phyloP scores from a whole-genome alignment of 2,797 vertebrate genomes.

The Scleropages formosus region DNA sequence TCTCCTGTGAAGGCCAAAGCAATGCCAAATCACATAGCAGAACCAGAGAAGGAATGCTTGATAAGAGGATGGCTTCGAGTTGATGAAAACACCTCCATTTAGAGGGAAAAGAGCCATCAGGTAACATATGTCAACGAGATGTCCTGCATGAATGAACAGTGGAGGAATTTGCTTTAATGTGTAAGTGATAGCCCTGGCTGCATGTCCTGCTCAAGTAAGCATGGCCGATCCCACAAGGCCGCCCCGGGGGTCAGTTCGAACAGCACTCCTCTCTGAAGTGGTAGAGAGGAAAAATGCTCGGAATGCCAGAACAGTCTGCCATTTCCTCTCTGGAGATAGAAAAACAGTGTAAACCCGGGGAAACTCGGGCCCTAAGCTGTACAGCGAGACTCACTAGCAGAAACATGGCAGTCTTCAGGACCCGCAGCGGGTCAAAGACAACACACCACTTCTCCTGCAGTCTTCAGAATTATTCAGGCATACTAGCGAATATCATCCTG shows the following conservation, averaged over 20 bases:
- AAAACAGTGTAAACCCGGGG: background rate
- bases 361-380: background rate
- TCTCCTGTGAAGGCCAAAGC: no score
- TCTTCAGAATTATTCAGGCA: background rate
- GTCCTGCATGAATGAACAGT: no score
- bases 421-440: background rate
- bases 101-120: no score
- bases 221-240: background rate
- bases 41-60: no score
- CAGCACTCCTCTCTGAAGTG: background rate
- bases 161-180: background rate
- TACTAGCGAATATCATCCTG: conserved; percentile 11
- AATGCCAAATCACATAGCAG: no score
- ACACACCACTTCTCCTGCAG: background rate
- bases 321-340: background rate
- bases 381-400: background rate
- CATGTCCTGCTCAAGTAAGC: conserved; percentile 3
- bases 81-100: no score
- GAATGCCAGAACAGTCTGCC: conserved; percentile 2
- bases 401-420: background rate
- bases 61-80: no score
- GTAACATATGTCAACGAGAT: no score
- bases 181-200: background rate
- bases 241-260: background rate
- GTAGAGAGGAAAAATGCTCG: background rate